Evolutionary conservation across 2,113 vertebrate genomes (phyloP).

Genomic region (Pygoscelis adeliae): DNA sequence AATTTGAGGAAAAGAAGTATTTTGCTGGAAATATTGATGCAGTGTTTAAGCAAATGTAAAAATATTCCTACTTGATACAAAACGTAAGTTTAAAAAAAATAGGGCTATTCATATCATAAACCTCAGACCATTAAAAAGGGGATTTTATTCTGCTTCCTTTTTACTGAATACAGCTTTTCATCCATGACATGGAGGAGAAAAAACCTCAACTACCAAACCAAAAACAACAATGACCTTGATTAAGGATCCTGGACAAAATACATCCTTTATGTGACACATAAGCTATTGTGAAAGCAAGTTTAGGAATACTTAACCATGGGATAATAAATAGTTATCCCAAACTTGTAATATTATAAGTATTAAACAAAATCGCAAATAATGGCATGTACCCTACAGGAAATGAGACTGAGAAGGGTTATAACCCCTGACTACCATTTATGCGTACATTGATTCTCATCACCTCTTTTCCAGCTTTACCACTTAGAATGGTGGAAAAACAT

Average conservation of each 20-base stretch:
- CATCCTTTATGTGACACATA: not conserved
- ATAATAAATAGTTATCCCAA: not conserved
- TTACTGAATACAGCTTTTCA: not conserved
- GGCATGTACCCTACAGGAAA: not conserved
- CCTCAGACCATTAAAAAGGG: not conserved
- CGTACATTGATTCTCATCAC: too few species aligned
- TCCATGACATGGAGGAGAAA: not conserved
- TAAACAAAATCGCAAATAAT: not conserved
- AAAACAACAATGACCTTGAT: not conserved
- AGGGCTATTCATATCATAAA: not conserved
- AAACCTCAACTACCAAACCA: not conserved
- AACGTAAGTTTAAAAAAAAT: not conserved
- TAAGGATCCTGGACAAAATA: not conserved
- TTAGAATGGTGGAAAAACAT: not conserved
- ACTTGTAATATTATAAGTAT: not conserved
- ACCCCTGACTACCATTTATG: not conserved
- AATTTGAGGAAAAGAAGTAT: slow-evolving; percentile 40
- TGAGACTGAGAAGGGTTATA: not conserved
- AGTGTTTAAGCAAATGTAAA: slow-evolving; percentile 18
- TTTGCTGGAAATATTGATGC: slow-evolving; percentile 55
- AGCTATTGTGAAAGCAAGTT: not conserved
- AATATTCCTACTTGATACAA: slow-evolving; percentile 15
- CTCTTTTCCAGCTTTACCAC: not conserved
- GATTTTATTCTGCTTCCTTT: not conserved
- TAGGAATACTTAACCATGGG: not conserved